Conservation (phyloP, 2,113 vertebrate genomes). For the Stegostoma tigrinum region DNA sequence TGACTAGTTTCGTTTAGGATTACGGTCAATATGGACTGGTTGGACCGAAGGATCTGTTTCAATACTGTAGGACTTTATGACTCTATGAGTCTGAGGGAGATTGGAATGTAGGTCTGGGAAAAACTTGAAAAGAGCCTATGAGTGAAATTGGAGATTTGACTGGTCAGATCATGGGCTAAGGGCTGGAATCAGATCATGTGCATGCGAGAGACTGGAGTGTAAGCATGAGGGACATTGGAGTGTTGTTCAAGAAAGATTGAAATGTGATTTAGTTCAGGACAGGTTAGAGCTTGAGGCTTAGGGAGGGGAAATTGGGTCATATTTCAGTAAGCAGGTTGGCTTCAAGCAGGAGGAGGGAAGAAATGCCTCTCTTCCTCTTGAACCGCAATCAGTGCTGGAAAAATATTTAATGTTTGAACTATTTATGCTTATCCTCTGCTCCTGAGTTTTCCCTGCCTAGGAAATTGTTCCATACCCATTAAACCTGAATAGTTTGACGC, state of each 20-base stretch:
- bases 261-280: background rate
- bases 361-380: background rate
- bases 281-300: background rate
- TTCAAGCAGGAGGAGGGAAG: background rate
- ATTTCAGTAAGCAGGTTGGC: background rate
- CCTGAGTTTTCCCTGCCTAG: background rate
- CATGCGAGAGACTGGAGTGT: background rate
- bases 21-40: no score
- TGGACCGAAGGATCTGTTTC: no score
- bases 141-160: background rate
- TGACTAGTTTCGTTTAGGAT: no score
- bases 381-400: background rate
- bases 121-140: background rate
- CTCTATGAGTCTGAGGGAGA: background rate
- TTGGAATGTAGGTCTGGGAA: background rate
- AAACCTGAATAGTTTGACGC: background rate
- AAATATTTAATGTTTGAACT: background rate
- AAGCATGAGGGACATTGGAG: background rate
- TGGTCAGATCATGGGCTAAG: background rate
- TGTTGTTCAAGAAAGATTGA: no score
- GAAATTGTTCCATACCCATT: background rate
- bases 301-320: background rate
- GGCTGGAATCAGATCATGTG: background rate
- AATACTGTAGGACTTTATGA: no score
- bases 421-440: background rate